phyloP scores from a whole-genome alignment of 2,113 vertebrate genomes.

The Panthera tigris region DNA sequence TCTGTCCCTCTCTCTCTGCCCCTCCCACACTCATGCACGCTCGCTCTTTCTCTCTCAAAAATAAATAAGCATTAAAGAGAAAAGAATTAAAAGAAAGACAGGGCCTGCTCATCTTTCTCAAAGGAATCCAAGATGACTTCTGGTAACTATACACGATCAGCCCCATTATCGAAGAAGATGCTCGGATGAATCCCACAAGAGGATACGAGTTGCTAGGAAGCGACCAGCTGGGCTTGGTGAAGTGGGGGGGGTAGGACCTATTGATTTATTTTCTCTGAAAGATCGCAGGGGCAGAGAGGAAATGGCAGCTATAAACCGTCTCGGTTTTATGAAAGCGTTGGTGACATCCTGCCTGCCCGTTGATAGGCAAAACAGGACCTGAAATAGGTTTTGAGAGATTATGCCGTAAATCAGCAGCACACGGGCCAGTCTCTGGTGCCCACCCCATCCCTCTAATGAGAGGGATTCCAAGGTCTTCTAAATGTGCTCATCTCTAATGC shows the following conservation, averaged over 20 bases:
- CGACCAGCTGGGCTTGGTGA: background rate
- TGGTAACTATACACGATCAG: conserved; percentile 45
- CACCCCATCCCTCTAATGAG: background rate
- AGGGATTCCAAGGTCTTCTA: background rate
- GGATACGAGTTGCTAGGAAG: background rate
- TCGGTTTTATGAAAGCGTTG: background rate
- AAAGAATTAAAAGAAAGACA: conserved; percentile 27
- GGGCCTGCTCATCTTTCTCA: conserved; percentile 19
- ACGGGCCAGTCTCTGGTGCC: background rate
- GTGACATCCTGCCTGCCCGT: background rate
- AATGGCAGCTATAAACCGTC: background rate
- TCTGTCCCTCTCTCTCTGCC: too few species aligned
- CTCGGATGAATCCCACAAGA: conserved; percentile 23
- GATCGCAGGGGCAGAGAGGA: conserved; percentile 43
- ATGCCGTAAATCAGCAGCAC: background rate
- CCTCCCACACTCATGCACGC: too few species aligned
- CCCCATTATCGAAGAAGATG: conserved; percentile 23
- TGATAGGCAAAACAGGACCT: background rate
- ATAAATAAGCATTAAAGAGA: conserved; percentile 24
- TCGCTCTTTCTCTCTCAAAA: too few species aligned
- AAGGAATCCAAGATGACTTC: background rate
- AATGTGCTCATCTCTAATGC: conserved; percentile 11
- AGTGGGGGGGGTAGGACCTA: background rate
- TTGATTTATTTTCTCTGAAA: conserved; percentile 36
- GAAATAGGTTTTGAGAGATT: background rate